Evolutionary conservation across 2,113 vertebrate species (phyloP).

Genomic region (Ramphastos sulfuratus): DNA sequence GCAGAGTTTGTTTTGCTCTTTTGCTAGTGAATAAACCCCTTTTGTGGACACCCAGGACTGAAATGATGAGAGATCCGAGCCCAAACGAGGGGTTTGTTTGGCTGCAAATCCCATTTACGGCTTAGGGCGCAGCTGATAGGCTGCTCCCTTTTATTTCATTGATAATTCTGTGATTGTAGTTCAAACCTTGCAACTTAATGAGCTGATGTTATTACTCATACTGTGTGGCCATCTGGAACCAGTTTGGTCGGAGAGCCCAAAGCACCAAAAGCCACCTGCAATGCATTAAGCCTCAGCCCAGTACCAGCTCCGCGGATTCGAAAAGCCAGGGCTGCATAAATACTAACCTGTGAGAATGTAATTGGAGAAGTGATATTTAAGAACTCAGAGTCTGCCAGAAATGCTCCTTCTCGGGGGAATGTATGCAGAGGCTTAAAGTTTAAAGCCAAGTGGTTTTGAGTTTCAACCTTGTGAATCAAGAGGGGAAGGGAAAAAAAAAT

Average conservation of each 20-base stretch:
- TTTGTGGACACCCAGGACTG: neutral
- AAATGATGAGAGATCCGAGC: conserved; percentile 39
- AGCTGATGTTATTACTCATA: conserved; percentile 76
- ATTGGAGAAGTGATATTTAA: conserved; percentile 83
- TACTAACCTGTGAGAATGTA: conserved; percentile 80
- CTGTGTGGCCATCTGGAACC: conserved; percentile 84
- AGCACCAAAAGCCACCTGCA: conserved; percentile 79
- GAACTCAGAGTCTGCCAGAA: conserved; percentile 76
- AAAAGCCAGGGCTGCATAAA: conserved; percentile 75
- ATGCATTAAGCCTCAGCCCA: conserved; percentile 79
- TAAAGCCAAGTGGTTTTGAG: conserved; percentile 73
- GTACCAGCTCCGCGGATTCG: conserved; percentile 69
- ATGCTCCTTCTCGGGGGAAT: conserved; percentile 72
- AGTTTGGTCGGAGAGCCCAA: conserved; percentile 75
- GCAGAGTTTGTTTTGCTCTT: neutral
- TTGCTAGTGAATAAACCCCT: conserved; percentile 58
- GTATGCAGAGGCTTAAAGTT: conserved; percentile 72
- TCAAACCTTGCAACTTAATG: conserved; percentile 75
- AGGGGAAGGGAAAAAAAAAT: neutral
- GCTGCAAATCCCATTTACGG: conserved; percentile 72
- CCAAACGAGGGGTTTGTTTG: conserved; percentile 57
- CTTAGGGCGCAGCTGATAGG: conserved; percentile 63
- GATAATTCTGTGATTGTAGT: conserved; percentile 73
- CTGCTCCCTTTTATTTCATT: conserved; percentile 74
- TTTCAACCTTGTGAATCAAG: conserved; percentile 73